Evolutionary conservation across 30 jellyfish, hydroid and myxozoan species (phyloP), one percentile per base, ranked within the genome.

Genomic region (Aurelia sp.): DNA sequence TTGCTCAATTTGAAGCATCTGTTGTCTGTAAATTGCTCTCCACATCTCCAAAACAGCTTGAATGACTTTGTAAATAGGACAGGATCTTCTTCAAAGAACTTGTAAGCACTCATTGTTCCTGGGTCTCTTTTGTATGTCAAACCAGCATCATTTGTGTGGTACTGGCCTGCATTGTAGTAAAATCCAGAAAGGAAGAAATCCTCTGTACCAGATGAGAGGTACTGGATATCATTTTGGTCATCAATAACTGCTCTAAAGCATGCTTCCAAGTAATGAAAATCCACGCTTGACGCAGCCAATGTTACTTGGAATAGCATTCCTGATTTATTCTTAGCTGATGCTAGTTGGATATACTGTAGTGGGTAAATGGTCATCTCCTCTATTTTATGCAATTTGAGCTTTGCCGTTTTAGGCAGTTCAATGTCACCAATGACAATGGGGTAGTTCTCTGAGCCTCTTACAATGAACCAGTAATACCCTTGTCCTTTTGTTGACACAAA

Each of bases 41-140:
- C 96, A 61, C 87, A 73, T 71, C 97, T 80, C 97, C 97, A 91
- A 9, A 91, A 30, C 74, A 91, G 84, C 70, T 79, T 73, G 71
- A 91, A 91, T 9, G 90, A 66, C 78, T 91, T 61, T 12, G 67
- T 40, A 65, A 91, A 78, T 63, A 79, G 22, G 50, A 91, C 90
- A 6, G 97, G 97, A 70, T 91, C 97, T 17, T 81, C 92, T 48
- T 64, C 93, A 74, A 91, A 91, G 89, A 91, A 76, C 73, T 91
- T 91, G 81, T 91, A 91, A 6, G 97, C 97, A 69, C 96, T 91
- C 97, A 91, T 91, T 21, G 96, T 76, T 23, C 97, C 97, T 31
- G 97, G 97, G 17, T 67, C 40, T 17, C 61, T 50, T 51, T 68
- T 15, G 44, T 65, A 82, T 0, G 97, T 91, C 65, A 85, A 75